phyloP scores from a whole-genome alignment of 2,797 vertebrate species.

The Amblyopsis hoosieri region DNA sequence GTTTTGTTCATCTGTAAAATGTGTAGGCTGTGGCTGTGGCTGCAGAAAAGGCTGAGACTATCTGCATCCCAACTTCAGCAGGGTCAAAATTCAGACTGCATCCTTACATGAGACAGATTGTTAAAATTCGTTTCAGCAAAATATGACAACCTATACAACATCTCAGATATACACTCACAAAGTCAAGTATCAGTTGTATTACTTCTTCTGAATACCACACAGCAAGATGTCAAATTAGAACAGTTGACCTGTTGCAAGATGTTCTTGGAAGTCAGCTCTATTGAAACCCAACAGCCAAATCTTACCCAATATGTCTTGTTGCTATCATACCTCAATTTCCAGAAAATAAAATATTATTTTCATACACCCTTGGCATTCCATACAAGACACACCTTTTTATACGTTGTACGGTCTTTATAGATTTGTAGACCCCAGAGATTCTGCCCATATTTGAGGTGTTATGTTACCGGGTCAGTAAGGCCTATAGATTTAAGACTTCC shows the following conservation, averaged over 20 bases:
- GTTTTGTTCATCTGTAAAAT: too few species aligned
- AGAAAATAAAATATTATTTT: conserved; percentile 37
- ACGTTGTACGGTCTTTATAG: conserved; percentile 20
- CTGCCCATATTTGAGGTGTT: conserved; percentile 11
- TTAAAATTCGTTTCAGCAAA: conserved; percentile 48
- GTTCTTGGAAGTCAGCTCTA: neutral
- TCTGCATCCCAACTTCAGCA: conserved; percentile 44
- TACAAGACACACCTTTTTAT: conserved; percentile 5
- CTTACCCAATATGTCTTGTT: too few species aligned
- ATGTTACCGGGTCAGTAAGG: conserved; percentile 24
- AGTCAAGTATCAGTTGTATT: conserved; percentile 52
- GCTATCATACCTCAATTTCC: conserved; percentile 12
- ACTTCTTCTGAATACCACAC: neutral
- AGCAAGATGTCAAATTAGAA: conserved; percentile 15
- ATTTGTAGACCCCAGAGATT: conserved; percentile 2
- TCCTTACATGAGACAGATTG: conserved; percentile 43
- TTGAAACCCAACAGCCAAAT: conserved; percentile 9
- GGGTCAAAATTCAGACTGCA: conserved; percentile 66
- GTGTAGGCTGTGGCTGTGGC: too few species aligned
- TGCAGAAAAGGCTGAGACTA: neutral
- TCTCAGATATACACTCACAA: conserved; percentile 29
- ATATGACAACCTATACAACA: conserved; percentile 41
- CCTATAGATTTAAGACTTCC: conserved; percentile 25
- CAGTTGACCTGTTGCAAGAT: conserved; percentile 22
- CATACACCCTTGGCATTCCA: conserved; percentile 26